These are phyloP conservation scores for Stenolophus ochropezus DNA, from an alignment of 2,888 invertebrate species.

Conservation along the genomic window DNA sequence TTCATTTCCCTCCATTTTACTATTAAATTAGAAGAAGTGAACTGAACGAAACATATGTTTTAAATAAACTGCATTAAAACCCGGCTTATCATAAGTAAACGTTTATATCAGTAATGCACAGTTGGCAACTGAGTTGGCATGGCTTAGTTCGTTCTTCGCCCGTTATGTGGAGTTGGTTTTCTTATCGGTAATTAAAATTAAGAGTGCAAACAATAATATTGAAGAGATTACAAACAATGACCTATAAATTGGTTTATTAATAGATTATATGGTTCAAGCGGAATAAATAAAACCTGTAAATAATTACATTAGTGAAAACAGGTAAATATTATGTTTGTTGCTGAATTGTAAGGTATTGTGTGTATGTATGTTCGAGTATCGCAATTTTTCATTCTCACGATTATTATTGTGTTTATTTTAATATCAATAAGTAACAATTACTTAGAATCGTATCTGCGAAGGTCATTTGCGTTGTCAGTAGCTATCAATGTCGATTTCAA, in stretches of 20 bases:
- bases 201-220: background rate
- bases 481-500: conserved; percentile 25
- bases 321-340: no score
- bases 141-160: background rate
- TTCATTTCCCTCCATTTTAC: conserved; percentile 46
- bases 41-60: conserved; percentile 53
- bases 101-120: conserved; percentile 42
- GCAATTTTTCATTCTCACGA: background rate
- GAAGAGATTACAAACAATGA: background rate
- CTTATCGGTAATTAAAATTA: conserved; percentile 26
- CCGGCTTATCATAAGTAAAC: conserved; percentile 56
- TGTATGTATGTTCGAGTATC: no score
- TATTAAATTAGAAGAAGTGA: conserved; percentile 6
- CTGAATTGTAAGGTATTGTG: no score
- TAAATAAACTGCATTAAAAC: conserved; percentile 36
- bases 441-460: conserved; percentile 21
- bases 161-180: background rate
- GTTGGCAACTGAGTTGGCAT: conserved; percentile 58
- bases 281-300: conserved; percentile 9
- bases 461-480: conserved; percentile 19
- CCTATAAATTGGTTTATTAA: background rate
- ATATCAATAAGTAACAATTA: conserved; percentile 16
- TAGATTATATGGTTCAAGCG: background rate
- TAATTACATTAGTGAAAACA: no score
- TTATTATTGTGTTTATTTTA: background rate